Evolutionary conservation across 2,888 invertebrate genomes (phyloP).

Genomic region (Zele albiditarsus): DNA sequence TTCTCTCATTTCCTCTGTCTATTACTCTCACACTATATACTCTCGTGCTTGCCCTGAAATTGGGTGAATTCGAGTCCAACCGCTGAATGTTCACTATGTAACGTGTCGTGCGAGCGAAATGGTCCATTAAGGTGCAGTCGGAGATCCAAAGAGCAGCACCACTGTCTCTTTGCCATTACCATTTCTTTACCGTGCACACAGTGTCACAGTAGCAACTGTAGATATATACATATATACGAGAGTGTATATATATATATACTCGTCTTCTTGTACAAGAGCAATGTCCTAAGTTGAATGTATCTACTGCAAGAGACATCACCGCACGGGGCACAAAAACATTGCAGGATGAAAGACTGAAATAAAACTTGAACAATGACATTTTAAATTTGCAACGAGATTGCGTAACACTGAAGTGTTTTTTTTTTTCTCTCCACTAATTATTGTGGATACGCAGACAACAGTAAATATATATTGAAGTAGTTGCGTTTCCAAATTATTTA

Average conservation of each 20-base stretch:
- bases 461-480: constrained; percentile 11
- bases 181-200: constrained; percentile 42
- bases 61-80: constrained; percentile 17
- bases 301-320: too few relatives aligned
- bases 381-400: background rate
- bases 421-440: background rate
- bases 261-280: background rate
- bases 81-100: background rate
- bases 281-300: constrained; percentile 2
- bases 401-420: background rate
- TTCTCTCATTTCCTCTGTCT: background rate
- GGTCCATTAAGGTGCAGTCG: constrained; percentile 46
- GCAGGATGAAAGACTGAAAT: background rate
- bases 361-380: constrained; percentile 22
- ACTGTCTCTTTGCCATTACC: constrained; percentile 46
- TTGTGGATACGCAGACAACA: background rate
- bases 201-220: background rate
- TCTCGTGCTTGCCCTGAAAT: background rate
- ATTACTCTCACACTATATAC: background rate
- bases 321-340: too few relatives aligned
- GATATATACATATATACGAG: background rate
- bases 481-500: too few relatives aligned
- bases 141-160: constrained; percentile 20
- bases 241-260: background rate
- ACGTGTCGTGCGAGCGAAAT: constrained; percentile 33